These are phyloP conservation scores for Cheilosia urbana DNA, from an alignment of 2,888 invertebrate genomes.

Conservation along the genomic window DNA sequence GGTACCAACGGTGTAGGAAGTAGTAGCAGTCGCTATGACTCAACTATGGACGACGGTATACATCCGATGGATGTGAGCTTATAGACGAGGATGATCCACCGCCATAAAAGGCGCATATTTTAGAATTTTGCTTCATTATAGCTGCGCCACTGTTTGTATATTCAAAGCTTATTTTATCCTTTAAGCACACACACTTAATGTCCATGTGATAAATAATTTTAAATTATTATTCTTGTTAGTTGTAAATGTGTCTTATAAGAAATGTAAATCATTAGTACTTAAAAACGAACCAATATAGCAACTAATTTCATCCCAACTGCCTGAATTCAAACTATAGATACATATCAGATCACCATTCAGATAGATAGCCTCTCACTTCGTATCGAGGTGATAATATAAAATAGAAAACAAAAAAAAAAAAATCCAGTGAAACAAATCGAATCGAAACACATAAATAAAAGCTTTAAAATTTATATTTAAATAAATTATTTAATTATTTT, in stretches of 20 bases:
- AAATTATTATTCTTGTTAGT: constrained; percentile 41
- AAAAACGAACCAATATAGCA: background rate
- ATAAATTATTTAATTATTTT: constrained; percentile 59
- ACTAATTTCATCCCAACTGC: background rate
- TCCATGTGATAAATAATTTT: constrained; percentile 69
- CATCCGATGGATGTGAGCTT: constrained; percentile 77
- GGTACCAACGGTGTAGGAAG: constrained; percentile 65
- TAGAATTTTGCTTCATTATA: constrained; percentile 27
- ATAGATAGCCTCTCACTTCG: constrained; percentile 39
- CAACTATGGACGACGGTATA: constrained; percentile 75
- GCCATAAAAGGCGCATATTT: constrained; percentile 57
- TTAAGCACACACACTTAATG: constrained; percentile 39
- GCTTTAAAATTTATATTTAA: constrained; percentile 64
- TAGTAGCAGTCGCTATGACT: constrained; percentile 63
- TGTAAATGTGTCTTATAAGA: constrained; percentile 41
- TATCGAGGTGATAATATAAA: constrained; percentile 52
- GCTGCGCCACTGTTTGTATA: constrained; percentile 58
- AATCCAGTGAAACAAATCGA: constrained; percentile 29
- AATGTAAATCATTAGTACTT: constrained; percentile 11
- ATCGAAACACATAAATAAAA: constrained; percentile 39
- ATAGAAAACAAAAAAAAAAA: background rate
- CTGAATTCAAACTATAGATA: background rate
- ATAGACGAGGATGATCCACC: constrained; percentile 49
- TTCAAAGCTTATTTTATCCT: constrained; percentile 20
- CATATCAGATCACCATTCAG: background rate